phyloP scores from a whole-genome alignment of 2,113 vertebrate genomes.

The Xyliphius kryptos region DNA sequence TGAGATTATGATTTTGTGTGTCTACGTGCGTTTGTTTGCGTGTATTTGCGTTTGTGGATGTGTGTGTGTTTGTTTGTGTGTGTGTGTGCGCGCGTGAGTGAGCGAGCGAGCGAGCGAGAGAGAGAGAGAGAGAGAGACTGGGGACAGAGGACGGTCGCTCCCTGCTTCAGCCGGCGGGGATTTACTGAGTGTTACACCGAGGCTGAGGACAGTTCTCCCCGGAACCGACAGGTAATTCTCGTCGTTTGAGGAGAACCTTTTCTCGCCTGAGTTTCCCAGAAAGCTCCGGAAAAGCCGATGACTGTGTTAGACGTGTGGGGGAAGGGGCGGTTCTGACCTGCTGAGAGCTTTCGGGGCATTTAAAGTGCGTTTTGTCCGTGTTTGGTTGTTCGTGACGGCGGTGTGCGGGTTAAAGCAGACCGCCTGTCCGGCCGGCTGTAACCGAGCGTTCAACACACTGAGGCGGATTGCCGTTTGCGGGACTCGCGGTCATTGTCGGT shows the following conservation, averaged over 20 bases:
- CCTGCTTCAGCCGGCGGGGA: constrained; percentile 2
- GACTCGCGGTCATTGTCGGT: not conserved
- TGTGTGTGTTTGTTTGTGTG: too few relatives aligned
- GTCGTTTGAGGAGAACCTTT: not conserved
- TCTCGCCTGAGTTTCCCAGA: not conserved
- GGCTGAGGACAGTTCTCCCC: constrained; percentile 3
- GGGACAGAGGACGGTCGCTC: not conserved
- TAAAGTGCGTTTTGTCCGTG: not conserved
- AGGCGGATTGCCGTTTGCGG: not conserved
- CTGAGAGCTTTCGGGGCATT: not conserved
- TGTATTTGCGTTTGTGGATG: too few relatives aligned
- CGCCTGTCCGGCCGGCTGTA: too few relatives aligned
- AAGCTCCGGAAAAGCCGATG: constrained; percentile 10
- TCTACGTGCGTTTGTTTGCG: too few relatives aligned
- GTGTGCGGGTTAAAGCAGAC: too few relatives aligned
- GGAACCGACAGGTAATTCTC: constrained; percentile 12
- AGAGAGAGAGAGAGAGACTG: too few relatives aligned
- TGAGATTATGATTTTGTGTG: too few relatives aligned
- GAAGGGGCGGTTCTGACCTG: not conserved
- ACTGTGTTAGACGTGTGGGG: not conserved
- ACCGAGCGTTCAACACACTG: not conserved
- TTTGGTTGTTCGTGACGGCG: not conserved
- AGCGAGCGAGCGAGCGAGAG: too few relatives aligned
- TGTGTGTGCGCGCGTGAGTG: too few relatives aligned
- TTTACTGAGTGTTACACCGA: not conserved